Percentiles rank a stretch among this genome's conserved stretches.
Evolutionary conservation across 2,797 vertebrate species (phyloP).

Genomic region (Melanotaenia pygmaea): DNA sequence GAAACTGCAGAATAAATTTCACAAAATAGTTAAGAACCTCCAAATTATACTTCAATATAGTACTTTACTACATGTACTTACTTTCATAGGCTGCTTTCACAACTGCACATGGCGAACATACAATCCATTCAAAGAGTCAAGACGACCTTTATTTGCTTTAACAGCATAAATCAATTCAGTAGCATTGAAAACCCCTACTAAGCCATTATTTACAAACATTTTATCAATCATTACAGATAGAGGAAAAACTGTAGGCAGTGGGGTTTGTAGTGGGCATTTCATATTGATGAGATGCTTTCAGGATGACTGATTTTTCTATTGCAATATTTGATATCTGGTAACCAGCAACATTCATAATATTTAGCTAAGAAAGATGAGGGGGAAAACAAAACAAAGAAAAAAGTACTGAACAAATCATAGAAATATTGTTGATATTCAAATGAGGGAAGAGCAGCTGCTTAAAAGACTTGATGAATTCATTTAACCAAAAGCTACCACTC

Average conservation of each 20-base stretch:
- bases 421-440: constrained; percentile 48
- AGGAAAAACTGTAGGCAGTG: constrained; percentile 69
- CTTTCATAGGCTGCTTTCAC: not conserved
- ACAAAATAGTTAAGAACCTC: not conserved
- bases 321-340: constrained; percentile 58
- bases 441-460: constrained; percentile 55
- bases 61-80: constrained; percentile 1
- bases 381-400: constrained; percentile 7
- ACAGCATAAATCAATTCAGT: constrained; percentile 86
- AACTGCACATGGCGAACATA: not conserved
- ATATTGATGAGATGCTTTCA: constrained; percentile 63
- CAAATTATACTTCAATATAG: not conserved
- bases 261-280: constrained; percentile 71
- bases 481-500: constrained; percentile 65
- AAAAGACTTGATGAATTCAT: constrained; percentile 63
- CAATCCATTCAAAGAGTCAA: constrained; percentile 75
- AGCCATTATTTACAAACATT: constrained; percentile 92
- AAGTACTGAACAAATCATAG: constrained; percentile 42
- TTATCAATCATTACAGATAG: constrained; percentile 82
- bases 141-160: constrained; percentile 89
- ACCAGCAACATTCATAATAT: constrained; percentile 75
- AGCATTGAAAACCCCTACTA: constrained; percentile 87
- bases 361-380: constrained; percentile 38
- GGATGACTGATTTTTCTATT: constrained; percentile 54
- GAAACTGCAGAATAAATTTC: not conserved